phyloP scores from a whole-genome alignment of 2,888 invertebrate genomes.

The Stenolophus ochropezus region DNA sequence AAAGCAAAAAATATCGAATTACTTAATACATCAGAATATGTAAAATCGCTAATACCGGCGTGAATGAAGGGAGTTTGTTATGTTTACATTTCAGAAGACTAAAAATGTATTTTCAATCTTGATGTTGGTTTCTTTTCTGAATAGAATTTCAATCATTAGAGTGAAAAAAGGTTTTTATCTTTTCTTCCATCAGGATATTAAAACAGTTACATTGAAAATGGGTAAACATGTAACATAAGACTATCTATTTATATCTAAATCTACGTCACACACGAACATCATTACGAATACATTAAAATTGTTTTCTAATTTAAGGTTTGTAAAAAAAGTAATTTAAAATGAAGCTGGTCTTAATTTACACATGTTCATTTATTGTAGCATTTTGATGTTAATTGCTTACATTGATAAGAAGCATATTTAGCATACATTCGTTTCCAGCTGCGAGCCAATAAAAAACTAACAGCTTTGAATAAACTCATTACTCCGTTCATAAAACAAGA shows the following conservation, averaged over 20 bases:
- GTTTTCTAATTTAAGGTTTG: not conserved
- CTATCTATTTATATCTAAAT: not conserved
- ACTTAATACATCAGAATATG: no score
- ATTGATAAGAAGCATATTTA: slow-evolving; percentile 39
- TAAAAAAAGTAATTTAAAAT: not conserved
- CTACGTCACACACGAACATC: not conserved
- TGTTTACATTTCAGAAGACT: no score
- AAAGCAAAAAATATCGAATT: no score
- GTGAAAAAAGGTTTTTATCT: not conserved
- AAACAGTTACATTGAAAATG: not conserved
- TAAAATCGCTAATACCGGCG: no score
- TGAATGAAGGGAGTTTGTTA: no score
- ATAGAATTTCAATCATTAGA: not conserved
- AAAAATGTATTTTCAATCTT: no score
- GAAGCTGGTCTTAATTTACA: not conserved
- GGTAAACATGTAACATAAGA: not conserved
- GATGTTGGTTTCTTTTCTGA: not conserved
- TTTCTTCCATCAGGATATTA: not conserved
- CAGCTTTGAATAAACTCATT: slow-evolving; percentile 37
- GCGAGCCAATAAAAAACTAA: slow-evolving; percentile 27
- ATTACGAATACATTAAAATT: not conserved
- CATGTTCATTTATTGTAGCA: not conserved
- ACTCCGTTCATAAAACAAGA: slow-evolving; percentile 26
- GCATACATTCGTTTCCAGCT: slow-evolving; percentile 10
- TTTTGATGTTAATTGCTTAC: slow-evolving; percentile 20